These are phyloP conservation scores for Lepidochitona cinerea DNA, from an alignment of 2,888 invertebrate genomes.

Conservation along the genomic window DNA sequence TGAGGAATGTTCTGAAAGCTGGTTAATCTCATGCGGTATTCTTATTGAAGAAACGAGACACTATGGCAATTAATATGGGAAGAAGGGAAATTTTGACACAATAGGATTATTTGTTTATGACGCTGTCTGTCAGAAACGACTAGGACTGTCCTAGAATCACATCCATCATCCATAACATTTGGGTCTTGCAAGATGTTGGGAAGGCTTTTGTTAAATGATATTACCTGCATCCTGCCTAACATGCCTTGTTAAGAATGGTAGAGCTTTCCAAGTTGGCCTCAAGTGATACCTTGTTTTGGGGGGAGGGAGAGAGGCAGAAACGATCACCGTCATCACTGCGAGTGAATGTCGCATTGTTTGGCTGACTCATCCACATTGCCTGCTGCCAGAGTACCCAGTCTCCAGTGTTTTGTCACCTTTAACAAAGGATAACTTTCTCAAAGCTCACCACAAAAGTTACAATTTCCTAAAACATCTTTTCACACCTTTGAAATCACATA, in stretches of 20 bases:
- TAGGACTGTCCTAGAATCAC: background rate
- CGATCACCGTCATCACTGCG: no score
- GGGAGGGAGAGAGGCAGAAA: background rate
- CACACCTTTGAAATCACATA: no score
- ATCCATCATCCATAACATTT: background rate
- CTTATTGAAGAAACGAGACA: background rate
- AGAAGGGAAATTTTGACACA: background rate
- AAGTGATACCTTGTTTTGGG: background rate
- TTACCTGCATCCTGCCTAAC: background rate
- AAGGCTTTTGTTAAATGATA: background rate
- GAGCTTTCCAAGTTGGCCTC: no score
- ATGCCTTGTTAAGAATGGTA: background rate
- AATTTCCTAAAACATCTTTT: no score
- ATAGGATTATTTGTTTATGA: conserved; percentile 6
- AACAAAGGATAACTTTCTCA: no score
- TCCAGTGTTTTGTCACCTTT: no score
- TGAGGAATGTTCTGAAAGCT: background rate
- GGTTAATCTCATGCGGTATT: background rate
- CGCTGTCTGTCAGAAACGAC: background rate
- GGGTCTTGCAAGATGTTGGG: background rate
- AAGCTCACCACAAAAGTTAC: no score
- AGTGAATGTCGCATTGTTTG: no score
- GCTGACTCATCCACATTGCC: no score
- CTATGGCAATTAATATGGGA: background rate
- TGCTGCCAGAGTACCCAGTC: no score